Conservation (phyloP, 2,888 invertebrate genomes). For the Incurvaria masculella region DNA sequence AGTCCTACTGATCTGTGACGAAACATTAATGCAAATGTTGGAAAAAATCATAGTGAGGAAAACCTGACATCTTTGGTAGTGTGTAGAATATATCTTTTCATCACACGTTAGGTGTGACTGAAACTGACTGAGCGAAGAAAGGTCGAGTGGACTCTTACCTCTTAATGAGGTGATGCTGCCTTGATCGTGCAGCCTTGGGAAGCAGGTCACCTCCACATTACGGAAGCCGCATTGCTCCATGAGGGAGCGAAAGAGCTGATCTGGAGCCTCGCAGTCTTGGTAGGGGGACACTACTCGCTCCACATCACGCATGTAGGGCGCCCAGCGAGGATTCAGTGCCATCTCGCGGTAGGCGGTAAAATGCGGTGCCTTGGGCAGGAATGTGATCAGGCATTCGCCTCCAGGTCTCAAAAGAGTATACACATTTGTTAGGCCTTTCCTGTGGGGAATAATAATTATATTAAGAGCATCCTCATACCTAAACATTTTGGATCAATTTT, state of each 20-base stretch:
- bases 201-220: background rate
- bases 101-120: too few relatives aligned
- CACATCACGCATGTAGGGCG: background rate
- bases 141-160: too few relatives aligned
- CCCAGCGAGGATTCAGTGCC: background rate
- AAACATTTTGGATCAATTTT: too few relatives aligned
- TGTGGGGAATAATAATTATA: conserved; percentile 10
- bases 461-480: too few relatives aligned
- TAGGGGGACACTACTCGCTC: background rate
- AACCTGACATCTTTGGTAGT: too few relatives aligned
- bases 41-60: too few relatives aligned
- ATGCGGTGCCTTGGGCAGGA: conserved; percentile 27
- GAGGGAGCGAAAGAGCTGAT: background rate
- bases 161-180: too few relatives aligned
- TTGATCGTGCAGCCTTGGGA: too few relatives aligned
- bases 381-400: conserved; percentile 27
- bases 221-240: background rate
- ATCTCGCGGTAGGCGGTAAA: conserved; percentile 25
- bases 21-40: too few relatives aligned
- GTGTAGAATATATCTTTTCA: too few relatives aligned
- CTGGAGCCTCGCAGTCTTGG: background rate
- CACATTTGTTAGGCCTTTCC: conserved; percentile 25
- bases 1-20: too few relatives aligned
- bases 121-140: too few relatives aligned
- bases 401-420: conserved; percentile 24